Evolutionary conservation across 2,888 invertebrate species (phyloP).

Genomic region (Andrena minutula): DNA sequence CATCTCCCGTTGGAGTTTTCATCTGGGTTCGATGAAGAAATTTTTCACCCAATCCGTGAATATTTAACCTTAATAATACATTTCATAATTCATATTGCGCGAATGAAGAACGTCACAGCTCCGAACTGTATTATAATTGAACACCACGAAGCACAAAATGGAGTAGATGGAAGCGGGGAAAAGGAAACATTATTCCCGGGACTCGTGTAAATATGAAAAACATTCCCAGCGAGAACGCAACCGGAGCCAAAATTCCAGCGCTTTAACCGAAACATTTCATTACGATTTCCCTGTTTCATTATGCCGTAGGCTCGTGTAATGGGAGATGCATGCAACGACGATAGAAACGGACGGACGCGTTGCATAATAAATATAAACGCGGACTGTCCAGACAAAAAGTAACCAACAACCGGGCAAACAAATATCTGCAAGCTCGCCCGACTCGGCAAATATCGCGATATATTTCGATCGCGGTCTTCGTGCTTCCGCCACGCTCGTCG

Average conservation of each 20-base stretch:
- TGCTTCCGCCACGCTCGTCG: constrained; percentile 19
- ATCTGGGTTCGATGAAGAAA: constrained; percentile 33
- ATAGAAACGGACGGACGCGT: background rate
- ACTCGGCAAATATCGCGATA: constrained; percentile 33
- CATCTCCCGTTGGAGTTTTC: constrained; percentile 45
- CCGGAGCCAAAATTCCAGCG: background rate
- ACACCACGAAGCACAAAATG: too few species aligned
- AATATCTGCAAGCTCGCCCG: constrained; percentile 38
- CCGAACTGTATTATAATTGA: too few species aligned
- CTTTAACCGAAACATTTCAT: constrained; percentile 3
- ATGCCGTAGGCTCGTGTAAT: background rate
- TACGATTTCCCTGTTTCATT: constrained; percentile 5
- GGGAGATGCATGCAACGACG: background rate
- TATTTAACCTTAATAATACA: too few species aligned
- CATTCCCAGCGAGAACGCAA: background rate
- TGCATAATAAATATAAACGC: constrained; percentile 22
- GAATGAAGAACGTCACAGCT: too few species aligned
- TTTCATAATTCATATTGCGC: too few species aligned
- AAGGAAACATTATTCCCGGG: too few species aligned
- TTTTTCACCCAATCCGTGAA: background rate
- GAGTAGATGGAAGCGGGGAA: too few species aligned
- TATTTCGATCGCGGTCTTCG: constrained; percentile 37
- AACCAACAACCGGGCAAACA: constrained; percentile 37
- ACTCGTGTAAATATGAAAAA: too few species aligned
- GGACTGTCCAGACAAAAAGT: constrained; percentile 22